phyloP scores from a whole-genome alignment of 1,140 invertebrate species.

The Radopholus similis region DNA sequence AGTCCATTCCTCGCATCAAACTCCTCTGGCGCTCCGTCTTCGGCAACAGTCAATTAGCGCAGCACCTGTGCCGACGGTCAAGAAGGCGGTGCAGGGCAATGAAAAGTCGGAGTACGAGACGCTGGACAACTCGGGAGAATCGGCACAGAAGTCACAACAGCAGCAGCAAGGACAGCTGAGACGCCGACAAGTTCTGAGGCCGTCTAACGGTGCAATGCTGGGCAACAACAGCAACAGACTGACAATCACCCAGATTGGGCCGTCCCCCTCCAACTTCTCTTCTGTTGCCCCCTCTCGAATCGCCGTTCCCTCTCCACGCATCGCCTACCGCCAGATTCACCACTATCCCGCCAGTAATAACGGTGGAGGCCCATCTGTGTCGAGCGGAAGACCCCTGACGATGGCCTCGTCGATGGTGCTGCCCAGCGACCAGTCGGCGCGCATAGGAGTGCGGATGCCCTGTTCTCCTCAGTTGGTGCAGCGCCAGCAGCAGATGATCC shows the following conservation, averaged over 20 bases:
- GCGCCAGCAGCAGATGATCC: not conserved
- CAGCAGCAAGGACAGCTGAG: not conserved
- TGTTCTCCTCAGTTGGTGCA: no score
- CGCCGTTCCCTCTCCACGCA: no score
- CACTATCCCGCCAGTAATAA: no score
- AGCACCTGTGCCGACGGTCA: not conserved
- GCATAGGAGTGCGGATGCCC: no score
- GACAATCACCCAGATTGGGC: not conserved
- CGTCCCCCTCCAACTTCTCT: not conserved
- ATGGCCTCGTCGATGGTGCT: no score
- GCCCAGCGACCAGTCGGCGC: no score
- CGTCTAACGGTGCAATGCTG: not conserved
- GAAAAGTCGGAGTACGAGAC: not conserved
- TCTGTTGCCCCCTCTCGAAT: no score
- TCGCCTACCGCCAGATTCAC: no score
- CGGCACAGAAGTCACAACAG: not conserved
- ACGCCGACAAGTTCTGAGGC: slow-evolving; percentile 4
- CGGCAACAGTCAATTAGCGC: slow-evolving; percentile 6
- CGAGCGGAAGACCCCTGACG: no score
- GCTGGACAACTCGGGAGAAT: not conserved
- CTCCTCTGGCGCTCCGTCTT: not conserved
- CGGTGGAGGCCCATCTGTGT: no score
- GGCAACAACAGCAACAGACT: not conserved
- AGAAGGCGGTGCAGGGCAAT: not conserved
- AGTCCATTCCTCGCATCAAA: slow-evolving; percentile 1